Percentiles rank a stretch among this genome's conserved stretches.
Evolutionary conservation across 2,888 invertebrate species (phyloP).

Genomic region (Crocallis elinguaria): DNA sequence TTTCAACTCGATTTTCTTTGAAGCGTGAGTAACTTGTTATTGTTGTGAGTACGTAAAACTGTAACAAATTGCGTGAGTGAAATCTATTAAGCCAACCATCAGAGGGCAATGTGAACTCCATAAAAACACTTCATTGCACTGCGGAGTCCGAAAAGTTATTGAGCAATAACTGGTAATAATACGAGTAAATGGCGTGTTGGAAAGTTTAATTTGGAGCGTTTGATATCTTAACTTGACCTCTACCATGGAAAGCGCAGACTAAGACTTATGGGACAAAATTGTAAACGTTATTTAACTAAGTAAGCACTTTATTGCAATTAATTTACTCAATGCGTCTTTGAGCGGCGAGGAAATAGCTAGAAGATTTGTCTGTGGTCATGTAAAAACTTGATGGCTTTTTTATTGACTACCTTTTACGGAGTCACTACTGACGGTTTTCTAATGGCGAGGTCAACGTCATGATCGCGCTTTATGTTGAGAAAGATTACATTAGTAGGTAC

Average conservation of each 20-base stretch:
- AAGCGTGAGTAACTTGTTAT: not conserved
- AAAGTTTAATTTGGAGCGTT: slow-evolving; percentile 31
- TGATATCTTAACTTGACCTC: slow-evolving; percentile 26
- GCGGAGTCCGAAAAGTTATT: slow-evolving; percentile 20
- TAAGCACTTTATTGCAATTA: not conserved
- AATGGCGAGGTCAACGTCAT: slow-evolving; percentile 25
- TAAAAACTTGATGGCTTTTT: slow-evolving; percentile 25
- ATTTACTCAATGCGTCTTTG: too few species aligned
- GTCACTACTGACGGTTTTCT: slow-evolving; percentile 23
- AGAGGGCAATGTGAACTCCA: slow-evolving; percentile 13
- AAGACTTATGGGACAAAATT: not conserved
- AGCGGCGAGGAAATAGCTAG: not conserved
- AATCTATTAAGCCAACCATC: slow-evolving; percentile 11
- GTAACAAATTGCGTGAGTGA: slow-evolving; percentile 10
- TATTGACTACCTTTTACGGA: slow-evolving; percentile 27
- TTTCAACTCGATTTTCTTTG: not conserved
- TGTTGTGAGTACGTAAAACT: not conserved
- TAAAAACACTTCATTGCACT: slow-evolving; percentile 21
- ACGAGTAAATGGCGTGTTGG: slow-evolving; percentile 17
- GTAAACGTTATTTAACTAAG: not conserved
- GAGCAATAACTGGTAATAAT: slow-evolving; percentile 24
- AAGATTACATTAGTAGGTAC: slow-evolving; percentile 7
- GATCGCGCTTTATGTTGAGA: slow-evolving; percentile 25
- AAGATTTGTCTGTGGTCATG: slow-evolving; percentile 9
- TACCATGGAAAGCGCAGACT: slow-evolving; percentile 17